Evolutionary conservation across 2,888 invertebrate genomes (phyloP), one percentile per base, ranked within the genome.

Genomic region (Ormia ochracea): DNA sequence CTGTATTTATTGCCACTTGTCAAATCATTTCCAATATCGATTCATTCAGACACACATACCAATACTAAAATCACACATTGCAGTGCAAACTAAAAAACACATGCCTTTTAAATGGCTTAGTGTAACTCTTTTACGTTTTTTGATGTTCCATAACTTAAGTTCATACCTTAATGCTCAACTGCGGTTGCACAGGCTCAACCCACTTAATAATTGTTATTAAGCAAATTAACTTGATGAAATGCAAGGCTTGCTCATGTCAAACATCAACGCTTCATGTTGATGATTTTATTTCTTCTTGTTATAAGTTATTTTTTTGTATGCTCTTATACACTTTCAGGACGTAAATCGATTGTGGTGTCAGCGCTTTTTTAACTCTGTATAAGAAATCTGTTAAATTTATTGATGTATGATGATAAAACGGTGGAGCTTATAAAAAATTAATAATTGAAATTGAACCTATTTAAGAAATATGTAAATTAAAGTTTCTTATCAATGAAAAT

Each of bases 201-300:
- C 83, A 84, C 54, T 84, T 87, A 88, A 88, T 88, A 87, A 87
- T 87, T 86, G 85, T 87, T 85, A 88, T 86, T 85, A 84, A 84
- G 83, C 84, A 85, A 86, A 87, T 87, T 85, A 87, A 85, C 85
- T 84, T 84, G 84, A 85, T 84, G 78, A 80, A 76, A 83, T 85
- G 84, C 83, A 85, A 84, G 83, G 83, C 84, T 83, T 85, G 84
- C 84, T 85, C 85, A 85, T 85, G 86, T 86, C 86, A 86, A 86
- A 85, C 80, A 84, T 78, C 72, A 59, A 79, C 78, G 70, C 73
- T 61, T 70, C 12, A 38, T 56, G 54, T 63, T 69, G 54, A 59
- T 68, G 58, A 33, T 61, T 68, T 72, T 52, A 43, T 45, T 31
- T 38, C 6, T 17, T 26, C 28, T 1, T 23, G 7, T 33, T 41